A percentile compares a stretch with the other conserved stretches of the same genome.
phyloP scores from a whole-genome alignment of 2,888 invertebrate genomes.

The Standfussiana lucernea region DNA sequence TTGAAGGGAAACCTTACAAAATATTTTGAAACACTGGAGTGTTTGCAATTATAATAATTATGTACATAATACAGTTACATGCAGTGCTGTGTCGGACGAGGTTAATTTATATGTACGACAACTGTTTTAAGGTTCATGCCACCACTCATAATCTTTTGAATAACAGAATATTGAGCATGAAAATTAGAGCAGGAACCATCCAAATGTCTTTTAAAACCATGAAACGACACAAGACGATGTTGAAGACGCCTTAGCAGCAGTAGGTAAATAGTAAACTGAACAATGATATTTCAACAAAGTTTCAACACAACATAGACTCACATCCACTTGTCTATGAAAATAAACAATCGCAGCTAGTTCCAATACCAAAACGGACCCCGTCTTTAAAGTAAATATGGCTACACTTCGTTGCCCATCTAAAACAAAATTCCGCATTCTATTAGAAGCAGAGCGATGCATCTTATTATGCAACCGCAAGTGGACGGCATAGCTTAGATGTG shows the following conservation, averaged over 20 bases:
- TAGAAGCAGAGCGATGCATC: slow-evolving; percentile 58
- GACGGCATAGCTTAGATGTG: slow-evolving; percentile 60
- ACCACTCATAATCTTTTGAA: background rate
- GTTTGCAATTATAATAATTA: slow-evolving; percentile 15
- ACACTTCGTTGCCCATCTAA: slow-evolving; percentile 41
- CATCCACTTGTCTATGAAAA: background rate
- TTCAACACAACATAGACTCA: background rate
- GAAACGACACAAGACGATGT: background rate
- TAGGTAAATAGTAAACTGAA: background rate
- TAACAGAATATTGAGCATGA: background rate
- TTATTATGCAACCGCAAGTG: slow-evolving; percentile 55
- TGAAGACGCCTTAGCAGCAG: background rate
- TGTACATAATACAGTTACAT: background rate
- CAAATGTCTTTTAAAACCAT: background rate
- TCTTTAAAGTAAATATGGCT: slow-evolving; percentile 29
- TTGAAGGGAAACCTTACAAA: slow-evolving; percentile 24
- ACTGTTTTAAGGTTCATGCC: background rate
- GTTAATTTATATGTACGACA: background rate
- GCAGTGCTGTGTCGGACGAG: background rate
- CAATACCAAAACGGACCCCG: slow-evolving; percentile 22
- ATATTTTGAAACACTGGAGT: slow-evolving; percentile 18
- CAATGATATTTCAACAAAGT: slow-evolving; percentile 1
- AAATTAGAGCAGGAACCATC: background rate
- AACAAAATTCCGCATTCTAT: slow-evolving; percentile 61
- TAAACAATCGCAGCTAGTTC: slow-evolving; percentile 10